Conservation (phyloP, 1,140 invertebrate genomes). For the Zaprionus africanus region DNA sequence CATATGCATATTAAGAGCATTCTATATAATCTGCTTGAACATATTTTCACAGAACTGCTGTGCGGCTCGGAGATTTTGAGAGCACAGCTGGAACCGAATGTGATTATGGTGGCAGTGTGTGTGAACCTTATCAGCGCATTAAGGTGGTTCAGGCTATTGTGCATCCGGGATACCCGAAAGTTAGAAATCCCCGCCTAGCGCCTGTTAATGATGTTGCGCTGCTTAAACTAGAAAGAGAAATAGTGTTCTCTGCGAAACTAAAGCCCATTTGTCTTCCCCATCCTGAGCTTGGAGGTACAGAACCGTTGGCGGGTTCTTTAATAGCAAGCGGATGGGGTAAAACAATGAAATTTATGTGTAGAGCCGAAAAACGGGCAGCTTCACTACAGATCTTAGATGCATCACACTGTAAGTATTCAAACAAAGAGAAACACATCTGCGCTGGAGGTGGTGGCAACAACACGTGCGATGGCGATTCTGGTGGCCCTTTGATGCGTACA, state of each 20-base stretch:
- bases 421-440: not conserved
- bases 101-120: not conserved
- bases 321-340: not conserved
- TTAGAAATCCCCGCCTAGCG: not conserved
- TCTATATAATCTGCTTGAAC: not conserved
- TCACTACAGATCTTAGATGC: not conserved
- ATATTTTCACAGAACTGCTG: not conserved
- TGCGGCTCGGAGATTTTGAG: not conserved
- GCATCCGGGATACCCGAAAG: not conserved
- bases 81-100: not conserved
- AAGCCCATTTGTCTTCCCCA: not conserved
- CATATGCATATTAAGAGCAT: no score
- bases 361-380: not conserved
- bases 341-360: not conserved
- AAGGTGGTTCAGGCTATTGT: not conserved
- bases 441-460: not conserved
- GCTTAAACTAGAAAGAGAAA: not conserved
- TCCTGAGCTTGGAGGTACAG: not conserved
- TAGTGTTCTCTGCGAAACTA: not conserved
- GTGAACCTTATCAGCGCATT: not conserved
- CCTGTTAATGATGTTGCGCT: not conserved
- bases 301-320: not conserved
- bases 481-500: not conserved
- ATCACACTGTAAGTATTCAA: not conserved
- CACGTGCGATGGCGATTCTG: not conserved